Base-by-base conservation (phyloP, 2,888 invertebrate species). In the Xestia xanthographa region DNA sequence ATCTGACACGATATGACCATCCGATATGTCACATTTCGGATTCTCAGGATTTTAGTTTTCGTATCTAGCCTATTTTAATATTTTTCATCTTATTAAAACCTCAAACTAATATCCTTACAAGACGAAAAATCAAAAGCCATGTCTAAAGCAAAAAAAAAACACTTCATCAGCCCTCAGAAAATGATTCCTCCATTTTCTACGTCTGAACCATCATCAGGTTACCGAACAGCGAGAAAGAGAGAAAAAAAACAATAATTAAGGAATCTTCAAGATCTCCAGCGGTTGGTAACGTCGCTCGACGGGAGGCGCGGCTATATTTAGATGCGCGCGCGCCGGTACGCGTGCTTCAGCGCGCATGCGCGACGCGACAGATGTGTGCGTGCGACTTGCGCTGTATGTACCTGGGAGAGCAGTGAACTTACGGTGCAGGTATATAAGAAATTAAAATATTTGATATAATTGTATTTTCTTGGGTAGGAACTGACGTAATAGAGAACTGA, bases 201-300 rank as follows among this genome's bases (percentile, higher is more conserved):
- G 75, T 82, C 75, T 74, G 72, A 79, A 72, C 79, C 77, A 79
- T 84, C 78, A 85, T 88, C 83, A 76, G 81, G 85, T 89, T 86
- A 86, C 84, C 77, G 76, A 83, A 87, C 82, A 77, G 72, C 29
- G 56, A 66, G 73, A 80, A 69, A 75, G 66, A 70, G 69, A 80
- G 67, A 86, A 87, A 89, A 87, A 89, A 86, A 88, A 88, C 86
- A 88, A 91, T 89, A 90, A 92, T 92, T 91, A 92, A 93, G 92
- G 93, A 94, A 95, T 95, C 93, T 95, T 94, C 94, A 93, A 94
- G 94, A 93, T 94, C 94, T 94, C 94, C 94, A 94, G 94, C 91
- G 90, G 88, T 88, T 87, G 89, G 87, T 87, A 91, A 91, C 90
- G 92, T 89, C 90, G 89, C 94, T 93, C 92, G 92, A 89, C 95